phyloP scores from a whole-genome alignment of 2,797 vertebrate species.

The Acanthurus leucopareius region DNA sequence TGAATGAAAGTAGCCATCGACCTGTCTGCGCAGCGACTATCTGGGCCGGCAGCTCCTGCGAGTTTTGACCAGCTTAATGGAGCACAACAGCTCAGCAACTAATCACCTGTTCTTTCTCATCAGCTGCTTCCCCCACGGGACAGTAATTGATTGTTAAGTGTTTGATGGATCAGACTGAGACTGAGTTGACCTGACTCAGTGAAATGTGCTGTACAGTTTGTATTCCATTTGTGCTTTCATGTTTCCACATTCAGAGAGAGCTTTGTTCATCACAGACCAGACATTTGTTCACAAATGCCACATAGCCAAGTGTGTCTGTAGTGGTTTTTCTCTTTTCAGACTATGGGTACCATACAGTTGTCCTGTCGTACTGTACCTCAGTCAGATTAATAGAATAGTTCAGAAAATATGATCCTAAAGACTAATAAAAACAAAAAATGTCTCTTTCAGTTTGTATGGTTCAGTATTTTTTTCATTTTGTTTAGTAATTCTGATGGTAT shows the following conservation, averaged over 20 bases:
- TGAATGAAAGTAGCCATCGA: slow-evolving; percentile 80
- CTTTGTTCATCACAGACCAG: slow-evolving; percentile 40
- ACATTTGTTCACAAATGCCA: slow-evolving; percentile 38
- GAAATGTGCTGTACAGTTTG: slow-evolving; percentile 53
- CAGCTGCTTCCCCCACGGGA: slow-evolving; percentile 72
- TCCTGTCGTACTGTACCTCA: background rate
- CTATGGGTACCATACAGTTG: background rate
- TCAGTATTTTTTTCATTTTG: background rate
- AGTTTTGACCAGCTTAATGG: slow-evolving; percentile 82
- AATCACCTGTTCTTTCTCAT: slow-evolving; percentile 84
- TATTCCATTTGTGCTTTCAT: slow-evolving; percentile 50
- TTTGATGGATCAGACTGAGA: slow-evolving; percentile 78
- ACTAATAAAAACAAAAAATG: background rate
- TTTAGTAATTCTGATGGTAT: no score
- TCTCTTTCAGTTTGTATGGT: background rate
- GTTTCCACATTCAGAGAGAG: slow-evolving; percentile 39
- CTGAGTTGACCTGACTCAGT: slow-evolving; percentile 63
- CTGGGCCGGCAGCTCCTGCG: slow-evolving; percentile 63
- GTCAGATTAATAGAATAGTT: background rate
- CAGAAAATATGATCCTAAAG: background rate
- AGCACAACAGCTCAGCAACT: slow-evolving; percentile 80
- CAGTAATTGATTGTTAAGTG: slow-evolving; percentile 82
- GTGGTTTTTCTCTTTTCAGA: background rate
- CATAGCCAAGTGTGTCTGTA: background rate
- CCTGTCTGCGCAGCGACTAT: slow-evolving; percentile 73